Evolutionary conservation across 2,113 vertebrate species (phyloP), one percentile per base, ranked within the genome.

Genomic region (Hippopotamus amphibius): DNA sequence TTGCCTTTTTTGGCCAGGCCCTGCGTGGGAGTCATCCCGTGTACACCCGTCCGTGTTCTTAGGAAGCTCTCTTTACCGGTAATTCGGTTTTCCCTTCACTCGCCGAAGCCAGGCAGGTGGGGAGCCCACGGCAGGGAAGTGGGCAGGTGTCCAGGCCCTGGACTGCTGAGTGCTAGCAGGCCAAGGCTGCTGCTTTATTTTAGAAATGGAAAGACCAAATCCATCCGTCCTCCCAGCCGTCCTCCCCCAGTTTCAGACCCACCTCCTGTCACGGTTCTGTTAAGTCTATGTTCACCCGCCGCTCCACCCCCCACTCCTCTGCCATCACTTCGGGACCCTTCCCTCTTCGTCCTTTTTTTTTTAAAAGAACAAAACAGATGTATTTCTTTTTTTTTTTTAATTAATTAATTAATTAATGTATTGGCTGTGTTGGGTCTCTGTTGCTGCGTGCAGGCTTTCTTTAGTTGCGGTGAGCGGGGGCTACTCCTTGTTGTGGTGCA

Each of bases 291-390:
- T 24, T 10, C 13, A 28, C 14, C 8, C 11, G 5, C 11, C 14
- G 63, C 17, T 48, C 26, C 59, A 1, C n/a, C 9, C 24, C 43
- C 19, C 68, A 15, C 5, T 19, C 46, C 46, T 43, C 59, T 30
- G 77, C 19, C n/a, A 6, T 48, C 24, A 41, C 21, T 50, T 37
- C 0, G 10, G 26, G 22, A 37, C n/a, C 26, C n/a, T 46, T n/a
- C 33, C 59, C 24, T 28, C 24, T 61, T 61, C 55, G 21, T 57
- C 55, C 21, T 57, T 57, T 17, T 48, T 53, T 24, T 77, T 33
- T 77, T 77, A 33, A 21, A 97, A 96, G 85, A 97, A 97, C 93
- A 98, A 98, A 98, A 95, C 85, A 3, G 16, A 46, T 98, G 95
- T 98, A 98, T 98, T 99, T 98, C 96, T 95, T 37, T 37, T 37